Base-by-base conservation (phyloP, 2,888 invertebrate genomes). In the Hypselothyrea guttata region DNA sequence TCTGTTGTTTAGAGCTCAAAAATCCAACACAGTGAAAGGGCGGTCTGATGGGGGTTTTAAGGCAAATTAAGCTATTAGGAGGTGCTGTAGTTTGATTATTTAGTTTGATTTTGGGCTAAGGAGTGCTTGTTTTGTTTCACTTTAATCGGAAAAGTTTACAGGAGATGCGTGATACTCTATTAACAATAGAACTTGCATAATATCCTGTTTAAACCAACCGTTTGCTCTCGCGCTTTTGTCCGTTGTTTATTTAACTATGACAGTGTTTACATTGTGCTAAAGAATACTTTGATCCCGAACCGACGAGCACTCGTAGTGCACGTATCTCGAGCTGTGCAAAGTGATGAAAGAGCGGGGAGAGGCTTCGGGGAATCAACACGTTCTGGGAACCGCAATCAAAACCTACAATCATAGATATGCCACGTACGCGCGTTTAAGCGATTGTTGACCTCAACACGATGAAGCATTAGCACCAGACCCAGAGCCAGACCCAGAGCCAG, bases 331-430 rank as follows among this genome's bases (percentile, higher is more conserved):
- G 35, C 52, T 9, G 12, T 16, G 27, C 16, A 16, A 33, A 46
- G 16, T 31, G 42, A n/a, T 12, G 11, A 3, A 7, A 13, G 22
- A 27, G 49, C 18, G 27, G 2, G 12, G n/a, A 12, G 30, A 9
- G 28, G 41, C n/a, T 31, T 22, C 28, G 13, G 31, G 62, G 42
- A 73, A 60, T 77, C 71, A 74, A 75, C 74, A 77, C 74, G 75
- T 81, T 66, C 44, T 40, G 61, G 74, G 45, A 15, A 18, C 28
- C 57, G 53, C 53, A 72, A 84, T 84, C 84, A 66, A 49, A 61
- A 59, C 56, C 68, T 60, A 59, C 63, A 77, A 82, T 78, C 68
- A 69, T 61, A 75, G 86, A 83, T 83, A 86, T 62, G 79, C 86
- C 83, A 83, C 83, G 83, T 83, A 78, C 57, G 58, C 68, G 55